Conservation (phyloP, 2,888 invertebrate genomes). For the Rambutsinella grinnellia region DNA sequence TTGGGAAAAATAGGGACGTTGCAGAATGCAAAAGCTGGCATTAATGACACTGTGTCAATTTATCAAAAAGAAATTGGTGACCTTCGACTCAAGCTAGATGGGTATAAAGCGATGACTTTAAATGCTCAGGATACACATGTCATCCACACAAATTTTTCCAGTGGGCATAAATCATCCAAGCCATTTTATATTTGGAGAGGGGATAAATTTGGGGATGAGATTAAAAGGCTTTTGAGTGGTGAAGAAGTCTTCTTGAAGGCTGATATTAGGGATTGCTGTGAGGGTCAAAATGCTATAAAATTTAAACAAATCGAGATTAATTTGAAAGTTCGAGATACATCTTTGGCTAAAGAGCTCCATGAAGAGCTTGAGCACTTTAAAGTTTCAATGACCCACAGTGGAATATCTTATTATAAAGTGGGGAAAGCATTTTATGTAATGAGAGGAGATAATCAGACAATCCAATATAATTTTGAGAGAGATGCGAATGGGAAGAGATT, state of each 20-base stretch:
- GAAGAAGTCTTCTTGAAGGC: slow-evolving; percentile 1
- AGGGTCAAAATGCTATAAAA: slow-evolving; percentile 28
- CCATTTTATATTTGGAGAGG: slow-evolving; percentile 49
- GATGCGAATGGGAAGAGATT: not conserved
- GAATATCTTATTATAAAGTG: slow-evolving; percentile 27
- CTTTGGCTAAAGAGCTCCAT: not conserved
- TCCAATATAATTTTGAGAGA: slow-evolving; percentile 36
- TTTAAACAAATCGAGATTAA: slow-evolving; percentile 24
- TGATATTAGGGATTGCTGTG: not conserved
- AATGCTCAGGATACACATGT: not conserved
- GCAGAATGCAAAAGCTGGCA: not conserved
- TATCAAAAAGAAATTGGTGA: not conserved
- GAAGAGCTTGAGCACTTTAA: slow-evolving; percentile 9
- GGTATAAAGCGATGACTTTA: not conserved
- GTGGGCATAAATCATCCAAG: not conserved
- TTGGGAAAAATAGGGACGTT: not conserved
- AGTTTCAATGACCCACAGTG: slow-evolving; percentile 34
- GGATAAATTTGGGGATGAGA: not conserved
- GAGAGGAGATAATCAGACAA: not conserved
- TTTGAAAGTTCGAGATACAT: not conserved
- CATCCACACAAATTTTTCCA: slow-evolving; percentile 2
- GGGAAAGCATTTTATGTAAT: not conserved
- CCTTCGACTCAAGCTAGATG: not conserved
- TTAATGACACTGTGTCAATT: not conserved
- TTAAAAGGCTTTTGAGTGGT: slow-evolving; percentile 18